Base-by-base conservation (phyloP, 2,113 vertebrate species). In the Echinops telfairi region DNA sequence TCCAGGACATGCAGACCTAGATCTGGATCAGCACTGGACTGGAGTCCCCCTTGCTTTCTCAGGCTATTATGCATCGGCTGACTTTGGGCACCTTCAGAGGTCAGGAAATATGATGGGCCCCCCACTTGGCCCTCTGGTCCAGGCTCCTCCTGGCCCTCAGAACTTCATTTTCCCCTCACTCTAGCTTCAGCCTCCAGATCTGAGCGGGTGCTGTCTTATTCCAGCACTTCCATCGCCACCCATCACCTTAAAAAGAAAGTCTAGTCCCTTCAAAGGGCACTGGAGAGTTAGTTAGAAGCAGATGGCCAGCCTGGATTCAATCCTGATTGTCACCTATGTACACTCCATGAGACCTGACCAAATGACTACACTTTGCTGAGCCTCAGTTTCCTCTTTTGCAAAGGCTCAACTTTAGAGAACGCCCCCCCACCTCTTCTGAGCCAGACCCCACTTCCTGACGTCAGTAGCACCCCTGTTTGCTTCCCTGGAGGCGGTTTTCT, bases 381-480 rank as follows among this genome's bases (percentile, higher is more conserved):
- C 89, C 91, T 96, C 90, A 82, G 85, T 96, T 95, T 96, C 90
- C 66, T 88, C 23, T 75, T 83, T 64, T 27, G 62, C 64, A 87
- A 62, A 75, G 80, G 57, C 77, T 78, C 31, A n/a, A 75, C 80
- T 70, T 76, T 27, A 17, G 8, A 43, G 2, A 15, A 53, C 40
- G 47, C 90, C 22, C 25, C 89, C 11, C 10, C 1, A 25, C 20
- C 60, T 62, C 23, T 23, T 62, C 0, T 0, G 89, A 85, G 94
- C 66, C 3, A 3, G 93, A 91, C 15, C 19, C 78, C 83, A 53
- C 66, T 90, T 76, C 5, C 53, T 78, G n/a, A 89, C 36, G 87
- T 94, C 68, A 96, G 10, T 29, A 89, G 95, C 93, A 40, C 97
- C 96, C 96, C 95, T 93, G 88, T 86, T 95, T 58, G 83, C 87